These are phyloP conservation scores for Sialis lutaria DNA, from an alignment of 2,888 invertebrate genomes.

Conservation along the genomic window DNA sequence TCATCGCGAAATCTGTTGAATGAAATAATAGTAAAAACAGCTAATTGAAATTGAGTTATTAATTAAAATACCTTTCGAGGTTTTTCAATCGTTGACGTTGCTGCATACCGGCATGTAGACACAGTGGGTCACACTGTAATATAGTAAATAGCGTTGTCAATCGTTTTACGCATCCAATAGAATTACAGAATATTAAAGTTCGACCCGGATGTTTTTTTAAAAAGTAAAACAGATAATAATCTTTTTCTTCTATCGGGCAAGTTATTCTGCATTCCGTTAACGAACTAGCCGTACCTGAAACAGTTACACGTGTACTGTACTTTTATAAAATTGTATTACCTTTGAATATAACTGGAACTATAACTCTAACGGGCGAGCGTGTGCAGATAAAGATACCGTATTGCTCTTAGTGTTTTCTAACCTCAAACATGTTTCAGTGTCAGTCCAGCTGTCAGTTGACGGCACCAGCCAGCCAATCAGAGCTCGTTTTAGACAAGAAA, in stretches of 20 bases:
- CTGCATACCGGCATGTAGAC: conserved; percentile 79
- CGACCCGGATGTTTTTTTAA: conserved; percentile 68
- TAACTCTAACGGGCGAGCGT: too few relatives aligned
- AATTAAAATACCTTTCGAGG: conserved; percentile 50
- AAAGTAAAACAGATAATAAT: conserved; percentile 85
- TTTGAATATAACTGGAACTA: too few relatives aligned
- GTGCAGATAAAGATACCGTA: too few relatives aligned
- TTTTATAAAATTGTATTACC: too few relatives aligned
- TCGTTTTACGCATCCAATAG: conserved; percentile 82
- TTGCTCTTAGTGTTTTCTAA: too few relatives aligned
- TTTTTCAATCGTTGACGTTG: conserved; percentile 88
- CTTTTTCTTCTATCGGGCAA: conserved; percentile 67
- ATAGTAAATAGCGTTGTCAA: conserved; percentile 48
- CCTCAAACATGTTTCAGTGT: too few relatives aligned
- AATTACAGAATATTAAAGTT: conserved; percentile 87
- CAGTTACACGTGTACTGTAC: too few relatives aligned
- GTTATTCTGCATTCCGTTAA: conserved; percentile 72
- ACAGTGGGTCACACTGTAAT: conserved; percentile 53
- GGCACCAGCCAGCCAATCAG: too few relatives aligned
- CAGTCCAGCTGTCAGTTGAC: too few relatives aligned
- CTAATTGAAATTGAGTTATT: too few relatives aligned
- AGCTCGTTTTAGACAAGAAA: too few relatives aligned
- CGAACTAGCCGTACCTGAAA: conserved; percentile 58
- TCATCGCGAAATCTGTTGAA: conserved; percentile 47
- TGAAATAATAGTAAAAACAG: neutral